A percentile compares a stretch with the other conserved stretches of the same genome.
phyloP scores from a whole-genome alignment of 2,888 invertebrate species.

The Pheosia gnoma region DNA sequence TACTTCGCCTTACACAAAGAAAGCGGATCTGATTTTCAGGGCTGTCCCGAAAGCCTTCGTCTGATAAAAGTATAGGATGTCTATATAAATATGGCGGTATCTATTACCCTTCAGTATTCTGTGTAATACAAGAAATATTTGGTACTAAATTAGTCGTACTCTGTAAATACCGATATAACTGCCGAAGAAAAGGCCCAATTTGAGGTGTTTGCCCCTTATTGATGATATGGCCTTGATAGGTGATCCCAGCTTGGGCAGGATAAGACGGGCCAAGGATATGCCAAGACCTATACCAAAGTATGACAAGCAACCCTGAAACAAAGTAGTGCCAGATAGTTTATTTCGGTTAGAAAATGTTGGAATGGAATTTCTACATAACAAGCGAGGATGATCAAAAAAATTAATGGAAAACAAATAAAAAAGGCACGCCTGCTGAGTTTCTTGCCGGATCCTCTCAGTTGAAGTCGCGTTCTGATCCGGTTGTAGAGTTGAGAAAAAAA shows the following conservation, averaged over 20 bases:
- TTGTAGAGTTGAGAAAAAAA: too few relatives aligned
- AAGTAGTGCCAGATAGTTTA: background rate
- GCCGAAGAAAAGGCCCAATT: conserved; percentile 74
- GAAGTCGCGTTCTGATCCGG: too few relatives aligned
- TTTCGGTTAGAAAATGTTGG: background rate
- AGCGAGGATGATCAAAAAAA: too few relatives aligned
- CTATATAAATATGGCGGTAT: too few relatives aligned
- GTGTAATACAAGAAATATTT: background rate
- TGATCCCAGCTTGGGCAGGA: conserved; percentile 61
- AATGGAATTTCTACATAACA: too few relatives aligned
- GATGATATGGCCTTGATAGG: conserved; percentile 66
- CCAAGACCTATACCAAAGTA: conserved; percentile 73
- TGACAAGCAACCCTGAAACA: conserved; percentile 64
- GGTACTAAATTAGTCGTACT: conserved; percentile 66
- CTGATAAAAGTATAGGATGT: too few relatives aligned
- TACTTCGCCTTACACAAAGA: too few relatives aligned
- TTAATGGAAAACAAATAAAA: too few relatives aligned
- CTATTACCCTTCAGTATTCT: background rate
- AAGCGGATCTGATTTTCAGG: too few relatives aligned
- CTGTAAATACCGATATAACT: conserved; percentile 83
- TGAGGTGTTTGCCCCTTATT: conserved; percentile 66
- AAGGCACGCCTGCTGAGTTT: too few relatives aligned
- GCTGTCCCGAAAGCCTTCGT: too few relatives aligned
- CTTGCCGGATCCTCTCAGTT: too few relatives aligned
- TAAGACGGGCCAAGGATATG: conserved; percentile 59